A percentile compares a stretch with the other conserved stretches of the same genome.
Conservation (phyloP, 2,797 vertebrate species). For the Sparidentex hasta region DNA sequence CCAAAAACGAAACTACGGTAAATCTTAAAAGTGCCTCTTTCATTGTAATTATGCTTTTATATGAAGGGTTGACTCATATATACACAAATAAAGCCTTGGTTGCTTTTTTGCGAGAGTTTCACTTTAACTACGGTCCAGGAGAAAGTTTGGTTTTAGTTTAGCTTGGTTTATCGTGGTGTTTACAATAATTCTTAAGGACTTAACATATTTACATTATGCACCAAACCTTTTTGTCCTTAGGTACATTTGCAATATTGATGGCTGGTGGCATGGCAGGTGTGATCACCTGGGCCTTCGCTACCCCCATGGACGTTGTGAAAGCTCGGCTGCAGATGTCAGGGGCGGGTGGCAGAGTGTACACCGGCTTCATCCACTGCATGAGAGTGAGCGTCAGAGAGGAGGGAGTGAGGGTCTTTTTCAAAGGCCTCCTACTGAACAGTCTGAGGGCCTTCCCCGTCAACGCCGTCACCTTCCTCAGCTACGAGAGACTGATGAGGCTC, state of each 20-base stretch:
- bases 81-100: too few species aligned
- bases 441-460: slow-evolving; percentile 91
- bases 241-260: slow-evolving; percentile 79
- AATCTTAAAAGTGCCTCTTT: too few species aligned
- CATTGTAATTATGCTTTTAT: too few species aligned
- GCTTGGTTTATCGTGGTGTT: neutral
- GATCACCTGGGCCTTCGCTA: slow-evolving; percentile 87
- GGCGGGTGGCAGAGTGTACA: slow-evolving; percentile 77
- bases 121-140: neutral
- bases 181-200: neutral
- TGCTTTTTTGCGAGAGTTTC: too few species aligned
- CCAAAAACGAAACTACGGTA: too few species aligned
- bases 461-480: slow-evolving; percentile 89
- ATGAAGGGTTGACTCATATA: too few species aligned
- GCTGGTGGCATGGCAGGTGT: slow-evolving; percentile 89
- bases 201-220: neutral
- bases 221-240: slow-evolving; percentile 30
- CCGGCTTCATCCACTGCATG: slow-evolving; percentile 87
- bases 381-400: slow-evolving; percentile 84
- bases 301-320: slow-evolving; percentile 91
- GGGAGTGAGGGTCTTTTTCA: slow-evolving; percentile 87
- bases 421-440: slow-evolving; percentile 88
- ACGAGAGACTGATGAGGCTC: slow-evolving; percentile 83
- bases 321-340: slow-evolving; percentile 90
- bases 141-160: neutral